These are phyloP conservation scores for Coregonus ussuriensis DNA, from an alignment of 2,797 vertebrate species.

Conservation along the genomic window DNA sequence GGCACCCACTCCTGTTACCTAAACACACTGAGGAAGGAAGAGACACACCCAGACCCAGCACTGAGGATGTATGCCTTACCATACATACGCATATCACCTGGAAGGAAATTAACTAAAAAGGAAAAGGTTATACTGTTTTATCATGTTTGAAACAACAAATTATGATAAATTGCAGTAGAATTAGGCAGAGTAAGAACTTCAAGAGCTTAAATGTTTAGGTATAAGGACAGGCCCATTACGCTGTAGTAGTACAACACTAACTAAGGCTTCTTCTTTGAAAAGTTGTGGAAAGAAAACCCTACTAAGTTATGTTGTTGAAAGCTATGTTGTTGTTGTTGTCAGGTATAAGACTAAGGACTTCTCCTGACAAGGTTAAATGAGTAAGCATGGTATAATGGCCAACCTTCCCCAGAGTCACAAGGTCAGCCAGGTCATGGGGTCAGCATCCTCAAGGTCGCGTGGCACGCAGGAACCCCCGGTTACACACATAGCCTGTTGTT, in stretches of 20 bases:
- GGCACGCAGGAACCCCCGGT: not conserved
- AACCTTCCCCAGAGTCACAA: not conserved
- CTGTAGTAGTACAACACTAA: not conserved
- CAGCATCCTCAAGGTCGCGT: not conserved
- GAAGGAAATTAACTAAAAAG: slow-evolving; percentile 35
- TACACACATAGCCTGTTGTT: not conserved
- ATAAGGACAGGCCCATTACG: not conserved
- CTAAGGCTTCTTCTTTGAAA: not conserved
- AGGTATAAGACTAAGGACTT: not conserved
- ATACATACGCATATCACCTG: not conserved
- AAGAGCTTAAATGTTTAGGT: not conserved
- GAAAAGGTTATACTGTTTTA: slow-evolving; percentile 20
- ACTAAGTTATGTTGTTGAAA: no score
- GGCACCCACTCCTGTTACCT: slow-evolving; percentile 55
- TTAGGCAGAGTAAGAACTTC: not conserved
- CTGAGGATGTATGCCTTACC: slow-evolving; percentile 11
- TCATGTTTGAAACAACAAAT: not conserved
- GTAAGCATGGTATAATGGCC: not conserved
- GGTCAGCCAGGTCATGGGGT: not conserved
- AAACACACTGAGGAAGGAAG: slow-evolving; percentile 52
- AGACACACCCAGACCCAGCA: slow-evolving; percentile 42
- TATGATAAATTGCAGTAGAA: not conserved
- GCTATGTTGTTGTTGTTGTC: no score
- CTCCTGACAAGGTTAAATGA: not conserved
- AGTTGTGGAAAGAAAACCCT: no score